phyloP scores from a whole-genome alignment of 2,797 vertebrate genomes.

The Echiichthys vipera region DNA sequence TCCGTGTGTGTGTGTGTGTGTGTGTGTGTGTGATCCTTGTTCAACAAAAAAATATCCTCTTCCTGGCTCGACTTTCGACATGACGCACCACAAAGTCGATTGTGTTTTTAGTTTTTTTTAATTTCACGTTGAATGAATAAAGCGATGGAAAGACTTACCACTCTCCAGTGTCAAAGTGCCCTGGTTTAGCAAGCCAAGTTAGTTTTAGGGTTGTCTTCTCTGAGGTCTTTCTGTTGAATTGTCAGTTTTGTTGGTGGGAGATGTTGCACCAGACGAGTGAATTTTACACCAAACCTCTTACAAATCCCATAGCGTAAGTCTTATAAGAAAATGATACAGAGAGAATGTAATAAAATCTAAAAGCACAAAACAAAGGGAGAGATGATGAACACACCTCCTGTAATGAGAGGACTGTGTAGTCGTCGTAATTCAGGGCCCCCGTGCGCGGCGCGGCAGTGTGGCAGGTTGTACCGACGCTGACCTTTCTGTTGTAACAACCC shows the following conservation, averaged over 20 bases:
- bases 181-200: background rate
- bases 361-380: background rate
- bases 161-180: background rate
- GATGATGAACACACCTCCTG: background rate
- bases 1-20: too few species aligned
- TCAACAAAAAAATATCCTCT: too few species aligned
- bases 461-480: conserved; percentile 72
- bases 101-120: too few species aligned
- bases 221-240: background rate
- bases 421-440: conserved; percentile 23
- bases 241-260: background rate
- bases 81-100: too few species aligned
- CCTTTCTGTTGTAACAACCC: conserved; percentile 76
- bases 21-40: too few species aligned
- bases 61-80: too few species aligned
- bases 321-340: background rate
- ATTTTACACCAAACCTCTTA: background rate
- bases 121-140: background rate
- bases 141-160: background rate
- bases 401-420: conserved; percentile 20
- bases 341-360: background rate
- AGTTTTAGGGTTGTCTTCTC: background rate
- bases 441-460: conserved; percentile 28
- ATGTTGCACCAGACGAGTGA: background rate
- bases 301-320: background rate